These are phyloP conservation scores for Tridacna crocea DNA, from an alignment of 2,888 invertebrate species.

Conservation along the genomic window DNA sequence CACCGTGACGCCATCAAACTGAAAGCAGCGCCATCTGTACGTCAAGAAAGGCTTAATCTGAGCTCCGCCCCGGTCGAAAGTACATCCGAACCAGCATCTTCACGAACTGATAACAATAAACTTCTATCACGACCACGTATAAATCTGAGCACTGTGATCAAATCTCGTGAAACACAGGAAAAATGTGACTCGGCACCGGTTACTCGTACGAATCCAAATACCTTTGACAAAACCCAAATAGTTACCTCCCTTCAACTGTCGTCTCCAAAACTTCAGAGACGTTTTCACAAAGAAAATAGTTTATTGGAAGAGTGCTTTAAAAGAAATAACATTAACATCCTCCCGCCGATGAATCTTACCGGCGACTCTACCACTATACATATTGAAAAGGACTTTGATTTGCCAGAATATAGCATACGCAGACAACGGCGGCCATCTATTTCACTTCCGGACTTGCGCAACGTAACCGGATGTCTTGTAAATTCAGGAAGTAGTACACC, in stretches of 20 bases:
- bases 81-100: not conserved
- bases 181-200: conserved; percentile 48
- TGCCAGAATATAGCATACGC: conserved; percentile 43
- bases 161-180: conserved; percentile 10
- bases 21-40: not conserved
- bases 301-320: conserved; percentile 31
- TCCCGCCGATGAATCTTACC: conserved; percentile 23
- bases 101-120: not conserved
- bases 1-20: conserved; percentile 42
- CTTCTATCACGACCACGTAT: not conserved
- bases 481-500: conserved; percentile 68
- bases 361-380: not conserved
- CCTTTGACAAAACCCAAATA: conserved; percentile 34
- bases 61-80: conserved; percentile 55
- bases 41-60: conserved; percentile 43
- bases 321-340: not conserved
- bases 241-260: conserved; percentile 50
- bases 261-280: conserved; percentile 54
- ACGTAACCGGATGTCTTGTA: conserved; percentile 65
- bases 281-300: conserved; percentile 58
- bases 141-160: not conserved
- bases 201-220: conserved; percentile 25
- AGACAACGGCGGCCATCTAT: conserved; percentile 64
- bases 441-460: conserved; percentile 74
- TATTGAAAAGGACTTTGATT: not conserved